These are phyloP conservation scores for Drosophila bocqueti DNA, from an alignment of 1,140 invertebrate species.

Conservation along the genomic window DNA sequence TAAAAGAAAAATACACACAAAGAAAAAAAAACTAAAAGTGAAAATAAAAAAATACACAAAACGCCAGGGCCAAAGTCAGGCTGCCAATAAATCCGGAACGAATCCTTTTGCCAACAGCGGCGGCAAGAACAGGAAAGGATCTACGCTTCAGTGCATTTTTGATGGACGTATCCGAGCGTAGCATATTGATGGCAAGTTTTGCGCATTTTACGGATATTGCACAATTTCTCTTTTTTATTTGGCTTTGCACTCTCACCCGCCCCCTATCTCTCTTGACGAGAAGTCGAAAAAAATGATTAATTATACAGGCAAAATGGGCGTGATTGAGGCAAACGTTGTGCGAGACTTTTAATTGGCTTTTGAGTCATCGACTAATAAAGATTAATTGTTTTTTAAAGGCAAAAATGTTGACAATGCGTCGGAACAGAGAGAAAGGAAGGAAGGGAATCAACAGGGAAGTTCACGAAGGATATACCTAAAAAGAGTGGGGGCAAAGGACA, in stretches of 20 bases:
- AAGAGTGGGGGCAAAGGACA: slow-evolving; percentile 30
- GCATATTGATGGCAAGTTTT: slow-evolving; percentile 84
- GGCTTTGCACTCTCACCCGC: slow-evolving; percentile 10
- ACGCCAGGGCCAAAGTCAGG: slow-evolving; percentile 36
- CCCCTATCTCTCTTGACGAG: slow-evolving; percentile 1
- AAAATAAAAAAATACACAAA: slow-evolving; percentile 21
- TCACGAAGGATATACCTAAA: slow-evolving; percentile 3
- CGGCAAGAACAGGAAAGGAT: slow-evolving; percentile 72
- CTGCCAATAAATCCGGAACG: slow-evolving; percentile 82
- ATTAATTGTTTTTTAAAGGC: slow-evolving; percentile 83
- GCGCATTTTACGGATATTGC: slow-evolving; percentile 83
- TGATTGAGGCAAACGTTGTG: slow-evolving; percentile 67
- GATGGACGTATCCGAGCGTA: slow-evolving; percentile 83
- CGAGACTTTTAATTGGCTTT: slow-evolving; percentile 83
- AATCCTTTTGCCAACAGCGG: slow-evolving; percentile 76
- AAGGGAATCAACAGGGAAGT: neutral
- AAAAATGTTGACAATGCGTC: slow-evolving; percentile 71
- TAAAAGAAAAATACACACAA: slow-evolving; percentile 37
- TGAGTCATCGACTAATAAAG: slow-evolving; percentile 82
- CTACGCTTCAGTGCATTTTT: slow-evolving; percentile 82
- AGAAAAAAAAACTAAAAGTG: slow-evolving; percentile 13
- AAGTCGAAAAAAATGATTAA: slow-evolving; percentile 72
- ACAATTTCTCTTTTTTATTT: slow-evolving; percentile 62
- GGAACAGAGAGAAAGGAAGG: neutral
- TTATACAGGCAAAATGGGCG: slow-evolving; percentile 60